Evolutionary conservation across 2,888 invertebrate genomes (phyloP), one percentile per base, ranked within the genome.

Genomic region (Pachymerium ferrugineum): DNA sequence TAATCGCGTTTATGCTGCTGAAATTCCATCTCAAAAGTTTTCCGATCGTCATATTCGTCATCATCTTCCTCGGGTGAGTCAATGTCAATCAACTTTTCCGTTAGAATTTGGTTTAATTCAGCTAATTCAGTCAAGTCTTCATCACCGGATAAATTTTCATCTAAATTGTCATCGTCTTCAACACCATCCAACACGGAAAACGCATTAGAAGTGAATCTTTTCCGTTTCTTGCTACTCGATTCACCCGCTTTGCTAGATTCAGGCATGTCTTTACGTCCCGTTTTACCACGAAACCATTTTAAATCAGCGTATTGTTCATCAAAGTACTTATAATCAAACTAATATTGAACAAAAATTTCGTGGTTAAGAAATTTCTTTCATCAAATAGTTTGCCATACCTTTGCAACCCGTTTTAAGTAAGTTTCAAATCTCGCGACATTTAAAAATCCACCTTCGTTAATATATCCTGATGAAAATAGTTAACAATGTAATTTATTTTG

Each of bases 361-460:
- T 14, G 31, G n/a, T 70, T 19, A 70, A 29, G n/a, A n/a, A n/a
- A n/a, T n/a, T 69, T 72, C 3, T n/a, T 35, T 77, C 88, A 88
- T 1, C 69, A 35, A n/a, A 78, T 78, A 54, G 88, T 87, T 80
- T 93, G 94, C 77, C 89, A 86, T 76, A 91, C 86, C 75, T 88
- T 86, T 67, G 90, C 87, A 29, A 94, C 83, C 73, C 88, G 89
- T 76, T 88, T 86, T 87, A 94, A 88, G 80, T 93, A 97, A 78
- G 87, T 87, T 81, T 97, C 92, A 83, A 98, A 93, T 74, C 97
- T 86, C 47, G 82, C 83, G 76, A 98, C 84, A 81, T 95, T 92
- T 73, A 98, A 83, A 68, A 86, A 87, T 3, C 98, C 98, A 3
- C 87, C 85, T 83, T 97, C 95, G 83, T 98, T 97, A 76, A 98